Evolutionary conservation across 2,113 vertebrate species (phyloP), one percentile per base, ranked within the genome.

Genomic region (Rana temporaria): DNA sequence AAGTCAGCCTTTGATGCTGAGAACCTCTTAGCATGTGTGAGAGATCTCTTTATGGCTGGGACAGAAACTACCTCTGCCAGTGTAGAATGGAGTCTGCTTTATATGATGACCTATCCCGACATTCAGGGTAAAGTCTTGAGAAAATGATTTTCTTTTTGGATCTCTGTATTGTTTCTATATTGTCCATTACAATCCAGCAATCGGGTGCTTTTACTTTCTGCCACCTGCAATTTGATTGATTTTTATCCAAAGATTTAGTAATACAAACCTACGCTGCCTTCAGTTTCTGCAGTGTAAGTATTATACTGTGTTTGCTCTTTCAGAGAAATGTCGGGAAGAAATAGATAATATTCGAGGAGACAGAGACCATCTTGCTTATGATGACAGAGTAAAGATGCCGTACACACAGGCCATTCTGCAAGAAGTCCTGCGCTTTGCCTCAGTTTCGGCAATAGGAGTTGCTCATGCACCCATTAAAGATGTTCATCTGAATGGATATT

Each of bases 381-480:
- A 84, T 16, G 81, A 85, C 24, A 22, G 82, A 22, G 26, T 16
- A 6, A 53, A 4, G 0, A 19, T 84, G 71, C 82, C 78, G 5
- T 84, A 81, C 5, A 85, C 66, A 20, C 67, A 80, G 9, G 91
- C 92, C 38, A 87, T 90, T 66, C 86, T 90, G 79, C 91, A 93
- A 78, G 92, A 93, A 82, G 20, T 90, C 3, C 91, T 91, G 86
- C 90, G 90, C 4, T 0, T 88, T 19, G 86, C 88, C 18, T 90
- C 87, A 85, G 87, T 88, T 0, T 86, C 87, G 11, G 87, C 92
- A 8, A 86, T 93, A 9, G 88, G 89, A 4, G 53, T 91, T 20
- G 3, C 22, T 11, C 78, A 78, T 1, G 15, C 52, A 1, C 2
- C 85, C 11, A 66, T 63, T 20, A 30, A 66, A 32, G 74, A 82